phyloP scores from a whole-genome alignment of 2,113 vertebrate species.

The Terrapene triunguis region DNA sequence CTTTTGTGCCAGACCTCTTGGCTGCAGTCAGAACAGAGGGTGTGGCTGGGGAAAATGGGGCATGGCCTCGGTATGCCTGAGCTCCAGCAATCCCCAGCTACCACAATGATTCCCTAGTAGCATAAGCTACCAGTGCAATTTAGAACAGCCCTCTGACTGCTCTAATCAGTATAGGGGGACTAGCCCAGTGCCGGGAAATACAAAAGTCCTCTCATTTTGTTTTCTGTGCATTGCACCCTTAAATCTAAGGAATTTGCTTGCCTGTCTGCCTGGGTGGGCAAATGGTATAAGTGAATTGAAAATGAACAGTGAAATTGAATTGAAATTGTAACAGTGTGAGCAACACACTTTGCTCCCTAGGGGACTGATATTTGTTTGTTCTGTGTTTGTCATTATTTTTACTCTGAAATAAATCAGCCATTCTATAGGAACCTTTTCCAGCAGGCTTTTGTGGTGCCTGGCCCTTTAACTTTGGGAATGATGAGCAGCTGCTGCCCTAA shows the following conservation, averaged over 20 bases:
- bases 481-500: background rate
- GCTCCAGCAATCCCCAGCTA: background rate
- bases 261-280: background rate
- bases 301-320: background rate
- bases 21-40: background rate
- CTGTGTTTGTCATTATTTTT: background rate
- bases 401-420: background rate
- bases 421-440: background rate
- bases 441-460: background rate
- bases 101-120: background rate
- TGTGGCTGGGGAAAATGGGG: background rate
- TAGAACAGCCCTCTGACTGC: background rate
- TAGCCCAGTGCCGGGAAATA: background rate
- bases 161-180: background rate
- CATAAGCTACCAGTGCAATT: background rate
- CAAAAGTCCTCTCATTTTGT: background rate
- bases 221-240: background rate
- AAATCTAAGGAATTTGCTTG: background rate
- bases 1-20: background rate
- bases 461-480: background rate
- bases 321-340: background rate
- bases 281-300: background rate
- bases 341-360: background rate
- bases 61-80: background rate
- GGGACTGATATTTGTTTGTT: background rate